Evolutionary conservation across 2,888 invertebrate genomes (phyloP).

Genomic region (Eupithecia pulchellata): DNA sequence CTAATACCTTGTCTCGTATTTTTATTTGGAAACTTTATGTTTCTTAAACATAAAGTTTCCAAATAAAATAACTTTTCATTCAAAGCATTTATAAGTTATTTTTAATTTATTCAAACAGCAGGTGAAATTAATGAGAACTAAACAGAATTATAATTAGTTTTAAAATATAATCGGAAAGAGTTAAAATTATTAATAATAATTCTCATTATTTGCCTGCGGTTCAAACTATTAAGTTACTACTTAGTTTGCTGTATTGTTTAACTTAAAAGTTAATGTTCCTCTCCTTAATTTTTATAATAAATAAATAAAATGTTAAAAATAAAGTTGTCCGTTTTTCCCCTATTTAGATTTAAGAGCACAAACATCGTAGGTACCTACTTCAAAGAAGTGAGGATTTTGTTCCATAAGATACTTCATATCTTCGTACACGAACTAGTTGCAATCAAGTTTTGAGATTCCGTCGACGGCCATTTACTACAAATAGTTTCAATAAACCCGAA

Average conservation of each 20-base stretch:
- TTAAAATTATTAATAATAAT: not conserved
- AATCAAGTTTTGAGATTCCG: slow-evolving; percentile 5
- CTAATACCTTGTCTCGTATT: not conserved
- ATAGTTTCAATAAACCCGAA: slow-evolving; percentile 40
- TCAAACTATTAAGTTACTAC: slow-evolving; percentile 25
- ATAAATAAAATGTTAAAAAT: slow-evolving; percentile 38
- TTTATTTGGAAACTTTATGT: not conserved
- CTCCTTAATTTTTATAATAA: slow-evolving; percentile 60
- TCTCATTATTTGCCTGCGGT: slow-evolving; percentile 30
- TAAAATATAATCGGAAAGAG: no score
- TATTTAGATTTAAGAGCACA: not conserved
- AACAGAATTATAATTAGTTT: not conserved
- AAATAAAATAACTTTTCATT: no score
- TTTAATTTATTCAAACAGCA: slow-evolving; percentile 6
- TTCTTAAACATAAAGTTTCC: no score
- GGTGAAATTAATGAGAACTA: slow-evolving; percentile 13
- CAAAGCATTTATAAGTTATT: slow-evolving; percentile 60
- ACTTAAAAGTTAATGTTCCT: slow-evolving; percentile 60
- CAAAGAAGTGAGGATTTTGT: not conserved
- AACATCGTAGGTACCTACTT: not conserved
- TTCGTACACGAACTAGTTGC: not conserved
- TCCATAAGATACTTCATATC: not conserved
- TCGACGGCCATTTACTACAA: slow-evolving; percentile 37
- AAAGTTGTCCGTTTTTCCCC: slow-evolving; percentile 15
- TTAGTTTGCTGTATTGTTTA: slow-evolving; percentile 43